Evolutionary conservation across 2,797 vertebrate genomes (phyloP).

Genomic region (Pangasius macronema): DNA sequence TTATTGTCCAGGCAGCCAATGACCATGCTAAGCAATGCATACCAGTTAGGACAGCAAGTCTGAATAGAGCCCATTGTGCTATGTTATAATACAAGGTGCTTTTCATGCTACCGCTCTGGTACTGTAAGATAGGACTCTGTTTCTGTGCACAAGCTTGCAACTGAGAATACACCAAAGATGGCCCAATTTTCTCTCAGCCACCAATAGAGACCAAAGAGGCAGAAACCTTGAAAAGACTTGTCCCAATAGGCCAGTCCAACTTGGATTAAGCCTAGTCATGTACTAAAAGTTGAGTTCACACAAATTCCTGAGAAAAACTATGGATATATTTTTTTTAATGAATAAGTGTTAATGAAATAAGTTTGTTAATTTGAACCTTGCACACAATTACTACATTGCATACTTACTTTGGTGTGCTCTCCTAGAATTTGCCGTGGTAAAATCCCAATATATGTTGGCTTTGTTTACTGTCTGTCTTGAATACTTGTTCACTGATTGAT

Average conservation of each 20-base stretch:
- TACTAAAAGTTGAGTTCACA: background rate
- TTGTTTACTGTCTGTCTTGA: background rate
- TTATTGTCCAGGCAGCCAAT: slow-evolving; percentile 65
- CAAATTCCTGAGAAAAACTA: background rate
- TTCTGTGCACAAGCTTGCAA: slow-evolving; percentile 6
- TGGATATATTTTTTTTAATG: background rate
- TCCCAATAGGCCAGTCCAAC: background rate
- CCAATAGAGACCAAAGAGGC: background rate
- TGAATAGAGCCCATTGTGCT: slow-evolving; percentile 68
- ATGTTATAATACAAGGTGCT: slow-evolving; percentile 58
- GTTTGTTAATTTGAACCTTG: background rate
- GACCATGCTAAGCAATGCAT: slow-evolving; percentile 63
- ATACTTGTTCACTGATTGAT: background rate
- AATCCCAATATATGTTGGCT: background rate
- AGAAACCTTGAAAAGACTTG: background rate
- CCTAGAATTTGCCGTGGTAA: background rate
- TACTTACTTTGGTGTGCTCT: background rate
- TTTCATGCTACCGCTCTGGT: slow-evolving; percentile 44
- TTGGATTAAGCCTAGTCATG: background rate
- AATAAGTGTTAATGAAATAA: background rate
- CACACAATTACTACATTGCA: background rate
- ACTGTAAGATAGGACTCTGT: slow-evolving; percentile 27
- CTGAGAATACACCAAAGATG: slow-evolving; percentile 10
- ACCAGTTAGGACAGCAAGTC: slow-evolving; percentile 59
- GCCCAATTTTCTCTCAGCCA: background rate